Conservation (phyloP, 2,888 invertebrate species). For the Calliphora vomitoria region DNA sequence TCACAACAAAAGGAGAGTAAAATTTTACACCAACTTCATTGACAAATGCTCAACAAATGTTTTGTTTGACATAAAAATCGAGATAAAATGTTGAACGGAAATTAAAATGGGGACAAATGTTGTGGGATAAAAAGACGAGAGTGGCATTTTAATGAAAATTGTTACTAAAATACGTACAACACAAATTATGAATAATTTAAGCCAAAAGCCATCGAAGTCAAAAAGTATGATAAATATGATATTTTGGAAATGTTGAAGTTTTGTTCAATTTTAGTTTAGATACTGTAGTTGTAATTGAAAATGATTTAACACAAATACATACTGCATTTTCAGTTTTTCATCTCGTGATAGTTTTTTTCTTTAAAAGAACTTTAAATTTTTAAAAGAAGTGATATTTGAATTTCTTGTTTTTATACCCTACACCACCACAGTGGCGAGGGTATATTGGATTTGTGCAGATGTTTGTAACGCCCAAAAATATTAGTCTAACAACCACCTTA, state of each 20-base stretch:
- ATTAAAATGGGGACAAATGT: slow-evolving; percentile 39
- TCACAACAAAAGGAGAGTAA: neutral
- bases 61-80: slow-evolving; percentile 36
- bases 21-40: neutral
- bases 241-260: neutral
- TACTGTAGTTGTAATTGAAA: neutral
- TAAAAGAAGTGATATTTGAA: too few species aligned
- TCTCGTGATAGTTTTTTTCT: too few species aligned
- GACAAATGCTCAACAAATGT: slow-evolving; percentile 26
- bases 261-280: neutral
- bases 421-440: too few species aligned
- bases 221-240: slow-evolving; percentile 1
- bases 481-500: too few species aligned
- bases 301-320: too few species aligned
- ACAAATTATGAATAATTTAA: slow-evolving; percentile 29
- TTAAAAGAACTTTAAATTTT: too few species aligned
- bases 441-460: too few species aligned
- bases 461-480: too few species aligned
- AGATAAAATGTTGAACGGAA: slow-evolving; percentile 39
- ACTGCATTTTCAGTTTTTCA: too few species aligned
- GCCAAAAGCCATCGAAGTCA: slow-evolving; percentile 1
- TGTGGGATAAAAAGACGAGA: slow-evolving; percentile 4
- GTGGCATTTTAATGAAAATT: slow-evolving; percentile 27
- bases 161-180: neutral
- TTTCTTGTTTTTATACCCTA: too few species aligned